phyloP scores from a whole-genome alignment of 1,140 invertebrate species.

The Bombus terrestris region DNA sequence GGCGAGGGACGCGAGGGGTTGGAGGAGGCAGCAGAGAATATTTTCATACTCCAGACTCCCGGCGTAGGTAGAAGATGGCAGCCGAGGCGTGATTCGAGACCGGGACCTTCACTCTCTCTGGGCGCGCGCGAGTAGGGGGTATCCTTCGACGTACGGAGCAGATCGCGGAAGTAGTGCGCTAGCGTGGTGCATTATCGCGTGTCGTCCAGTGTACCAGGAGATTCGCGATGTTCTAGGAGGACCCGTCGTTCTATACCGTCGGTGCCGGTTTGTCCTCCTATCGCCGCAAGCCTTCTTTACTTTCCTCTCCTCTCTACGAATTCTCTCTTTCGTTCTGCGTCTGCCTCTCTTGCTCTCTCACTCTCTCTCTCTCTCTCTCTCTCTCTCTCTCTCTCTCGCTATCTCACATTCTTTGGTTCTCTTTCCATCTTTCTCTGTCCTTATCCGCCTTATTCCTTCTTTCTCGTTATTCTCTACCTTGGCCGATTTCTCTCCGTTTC shows the following conservation, averaged over 20 bases:
- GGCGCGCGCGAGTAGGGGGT: constrained; percentile 65
- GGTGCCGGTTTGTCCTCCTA: constrained; percentile 48
- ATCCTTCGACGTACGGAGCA: constrained; percentile 44
- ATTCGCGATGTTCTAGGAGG: constrained; percentile 53
- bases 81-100: constrained; percentile 78
- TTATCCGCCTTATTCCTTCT: too few relatives aligned
- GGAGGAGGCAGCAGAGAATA: constrained; percentile 74
- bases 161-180: constrained; percentile 60
- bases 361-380: too few relatives aligned
- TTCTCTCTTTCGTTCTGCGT: constrained; percentile 20
- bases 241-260: constrained; percentile 32
- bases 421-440: background rate
- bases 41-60: constrained; percentile 82
- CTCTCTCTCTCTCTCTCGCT: background rate
- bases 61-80: constrained; percentile 81
- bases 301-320: background rate
- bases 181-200: constrained; percentile 57
- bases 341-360: background rate
- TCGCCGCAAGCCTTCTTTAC: constrained; percentile 30
- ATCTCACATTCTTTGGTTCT: too few relatives aligned
- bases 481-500: too few relatives aligned
- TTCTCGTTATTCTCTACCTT: too few relatives aligned
- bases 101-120: constrained; percentile 67
- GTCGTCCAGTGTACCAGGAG: constrained; percentile 49
- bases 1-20: constrained; percentile 37